Percentiles rank a stretch among this genome's conserved stretches.
These are phyloP conservation scores for Lophotis ruficrista DNA, from an alignment of 2,113 vertebrate species.

Conservation along the genomic window DNA sequence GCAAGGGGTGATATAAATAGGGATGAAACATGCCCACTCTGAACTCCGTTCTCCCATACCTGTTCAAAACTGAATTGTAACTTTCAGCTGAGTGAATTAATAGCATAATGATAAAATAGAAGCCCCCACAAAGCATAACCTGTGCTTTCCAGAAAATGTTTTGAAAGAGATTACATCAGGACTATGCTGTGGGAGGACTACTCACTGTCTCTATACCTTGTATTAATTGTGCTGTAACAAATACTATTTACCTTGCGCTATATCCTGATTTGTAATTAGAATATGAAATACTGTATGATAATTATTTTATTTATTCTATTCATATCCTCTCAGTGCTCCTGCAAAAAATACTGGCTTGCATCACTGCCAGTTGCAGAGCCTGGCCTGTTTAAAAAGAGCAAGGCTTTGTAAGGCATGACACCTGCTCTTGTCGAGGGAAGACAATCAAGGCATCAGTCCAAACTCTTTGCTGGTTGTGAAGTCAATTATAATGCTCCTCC, in stretches of 20 bases:
- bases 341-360: neutral
- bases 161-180: neutral
- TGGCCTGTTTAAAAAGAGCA: neutral
- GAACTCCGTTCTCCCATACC: neutral
- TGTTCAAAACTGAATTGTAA: neutral
- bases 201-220: neutral
- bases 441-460: neutral
- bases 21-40: neutral
- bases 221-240: neutral
- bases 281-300: neutral
- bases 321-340: rapidly evolving
- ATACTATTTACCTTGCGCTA: neutral
- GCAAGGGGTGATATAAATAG: neutral
- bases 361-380: neutral
- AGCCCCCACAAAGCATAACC: neutral
- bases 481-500: neutral
- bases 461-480: neutral
- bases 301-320: neutral
- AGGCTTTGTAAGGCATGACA: neutral
- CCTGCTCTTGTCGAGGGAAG: neutral
- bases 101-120: neutral
- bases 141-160: neutral
- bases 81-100: neutral
- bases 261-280: neutral
- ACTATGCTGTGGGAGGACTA: too few species aligned